A percentile compares a stretch with the other conserved stretches of the same genome.
phyloP scores from a whole-genome alignment of 2,888 invertebrate species.

The Copidosoma aretas region DNA sequence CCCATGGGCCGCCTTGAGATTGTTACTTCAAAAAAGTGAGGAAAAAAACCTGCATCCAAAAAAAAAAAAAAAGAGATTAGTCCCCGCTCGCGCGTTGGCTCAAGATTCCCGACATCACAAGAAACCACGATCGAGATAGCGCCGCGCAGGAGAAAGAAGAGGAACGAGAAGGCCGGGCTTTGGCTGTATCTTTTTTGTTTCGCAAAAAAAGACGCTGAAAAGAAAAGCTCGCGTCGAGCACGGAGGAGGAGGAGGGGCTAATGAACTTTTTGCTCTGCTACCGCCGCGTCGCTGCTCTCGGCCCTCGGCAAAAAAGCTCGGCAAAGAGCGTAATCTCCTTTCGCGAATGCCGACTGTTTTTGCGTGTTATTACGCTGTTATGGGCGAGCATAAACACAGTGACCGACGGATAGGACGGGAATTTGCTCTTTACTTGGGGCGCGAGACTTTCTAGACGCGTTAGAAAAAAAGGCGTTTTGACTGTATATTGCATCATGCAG shows the following conservation, averaged over 20 bases:
- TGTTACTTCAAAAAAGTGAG: not conserved
- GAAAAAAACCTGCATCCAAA: not conserved
- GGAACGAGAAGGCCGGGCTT: not conserved
- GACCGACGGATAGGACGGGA: not conserved
- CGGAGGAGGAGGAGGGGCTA: not conserved
- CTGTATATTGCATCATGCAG: not conserved
- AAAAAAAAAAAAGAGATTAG: not conserved
- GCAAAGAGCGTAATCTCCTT: conserved; percentile 10
- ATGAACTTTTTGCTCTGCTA: conserved; percentile 17
- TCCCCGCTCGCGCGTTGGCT: too few relatives aligned
- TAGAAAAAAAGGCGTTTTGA: not conserved
- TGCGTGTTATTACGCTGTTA: not conserved
- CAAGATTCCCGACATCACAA: conserved; percentile 23
- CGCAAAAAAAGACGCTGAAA: too few relatives aligned
- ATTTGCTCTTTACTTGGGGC: not conserved
- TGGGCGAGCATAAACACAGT: not conserved
- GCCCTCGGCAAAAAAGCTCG: not conserved
- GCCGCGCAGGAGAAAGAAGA: not conserved
- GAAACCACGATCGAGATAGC: conserved; percentile 25
- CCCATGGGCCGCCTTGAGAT: not conserved
- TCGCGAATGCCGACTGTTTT: not conserved
- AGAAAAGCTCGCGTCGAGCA: not conserved
- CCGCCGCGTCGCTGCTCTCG: too few relatives aligned
- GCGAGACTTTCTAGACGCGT: not conserved
- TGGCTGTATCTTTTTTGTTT: not conserved